Evolutionary conservation across 2,888 invertebrate genomes (phyloP).

Genomic region (Drosophila melanocephala): DNA sequence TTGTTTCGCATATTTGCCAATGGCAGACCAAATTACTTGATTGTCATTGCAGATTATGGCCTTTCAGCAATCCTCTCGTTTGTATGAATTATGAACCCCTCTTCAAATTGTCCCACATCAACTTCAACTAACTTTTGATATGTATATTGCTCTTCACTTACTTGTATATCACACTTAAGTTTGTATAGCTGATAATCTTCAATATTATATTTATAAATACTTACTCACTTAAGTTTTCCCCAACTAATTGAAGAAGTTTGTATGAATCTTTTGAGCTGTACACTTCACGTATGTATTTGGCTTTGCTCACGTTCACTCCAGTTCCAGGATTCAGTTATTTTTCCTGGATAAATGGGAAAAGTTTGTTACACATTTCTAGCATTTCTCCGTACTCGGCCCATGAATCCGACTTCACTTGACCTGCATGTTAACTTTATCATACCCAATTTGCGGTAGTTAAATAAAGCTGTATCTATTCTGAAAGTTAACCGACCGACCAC

Average conservation of each 20-base stretch:
- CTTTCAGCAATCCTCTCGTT: background rate
- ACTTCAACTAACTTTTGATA: background rate
- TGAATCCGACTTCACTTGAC: background rate
- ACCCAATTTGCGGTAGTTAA: constrained; percentile 1
- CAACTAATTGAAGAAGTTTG: background rate
- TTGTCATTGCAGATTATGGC: constrained; percentile 1
- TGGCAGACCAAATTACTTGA: constrained; percentile 26
- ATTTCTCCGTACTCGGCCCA: background rate
- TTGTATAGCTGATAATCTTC: background rate
- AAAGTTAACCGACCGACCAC: constrained; percentile 1
- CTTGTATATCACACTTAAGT: background rate
- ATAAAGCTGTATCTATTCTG: constrained; percentile 4
- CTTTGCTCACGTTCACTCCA: background rate
- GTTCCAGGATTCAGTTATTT: background rate
- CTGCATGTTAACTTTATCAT: constrained; percentile 8
- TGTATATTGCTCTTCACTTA: background rate
- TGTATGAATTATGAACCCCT: background rate
- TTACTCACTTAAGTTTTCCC: background rate
- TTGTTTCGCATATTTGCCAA: constrained; percentile 33
- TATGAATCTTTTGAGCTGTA: background rate
- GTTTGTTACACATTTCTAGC: background rate
- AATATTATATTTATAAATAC: background rate
- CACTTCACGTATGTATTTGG: background rate
- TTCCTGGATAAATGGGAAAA: background rate
- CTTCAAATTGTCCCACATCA: background rate